Evolutionary conservation across 2,888 invertebrate species (phyloP), one percentile per base, ranked within the genome.

Genomic region (Bimastos eiseni): DNA sequence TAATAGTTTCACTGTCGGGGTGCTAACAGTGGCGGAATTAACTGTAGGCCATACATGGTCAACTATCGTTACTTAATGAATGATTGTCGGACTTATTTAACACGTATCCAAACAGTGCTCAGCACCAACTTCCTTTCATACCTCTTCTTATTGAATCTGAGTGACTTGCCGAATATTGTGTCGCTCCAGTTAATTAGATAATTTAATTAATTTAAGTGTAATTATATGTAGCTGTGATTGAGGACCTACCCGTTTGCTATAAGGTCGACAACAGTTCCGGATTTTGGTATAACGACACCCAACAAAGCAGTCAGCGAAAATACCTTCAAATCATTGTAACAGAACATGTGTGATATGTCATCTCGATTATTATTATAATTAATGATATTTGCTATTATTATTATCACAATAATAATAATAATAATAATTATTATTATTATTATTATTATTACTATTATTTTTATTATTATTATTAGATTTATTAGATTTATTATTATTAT

Each of bases 181-280:
- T 70, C 30, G n/a, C n/a, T n/a, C n/a, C 8, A 70, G 30, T n/a
- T n/a, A 70, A 70, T 70, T 70, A n/a, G n/a, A 70, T 70, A 70
- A 70, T 70, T 70, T 11, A 70, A 70, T 70, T 49, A 49, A 49
- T 21, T 24, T 6, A 49, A 24, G 49, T 49, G 30, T 17, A 70
- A 17, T n/a, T 17, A 49, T 49, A 1, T 70, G 17, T 70, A 17
- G n/a, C n/a, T 70, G 24, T 8, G 33, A 90, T 36, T n/a, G 24
- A 19, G 8, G n/a, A 89, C 90, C 90, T 33, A 91, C 91, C 36
- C 90, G 49, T 89, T 90, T 38, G 84, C 36, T 30, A 90, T 70
- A 5, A 91, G 84, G 41, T 91, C 91, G 17, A 91, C 91, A 13
- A 90, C 44, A 37, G 91, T 90, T 38, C 90, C 91, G 2, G 91